Conservation (phyloP, 2,113 vertebrate species). For the Coptodon rendalli region DNA sequence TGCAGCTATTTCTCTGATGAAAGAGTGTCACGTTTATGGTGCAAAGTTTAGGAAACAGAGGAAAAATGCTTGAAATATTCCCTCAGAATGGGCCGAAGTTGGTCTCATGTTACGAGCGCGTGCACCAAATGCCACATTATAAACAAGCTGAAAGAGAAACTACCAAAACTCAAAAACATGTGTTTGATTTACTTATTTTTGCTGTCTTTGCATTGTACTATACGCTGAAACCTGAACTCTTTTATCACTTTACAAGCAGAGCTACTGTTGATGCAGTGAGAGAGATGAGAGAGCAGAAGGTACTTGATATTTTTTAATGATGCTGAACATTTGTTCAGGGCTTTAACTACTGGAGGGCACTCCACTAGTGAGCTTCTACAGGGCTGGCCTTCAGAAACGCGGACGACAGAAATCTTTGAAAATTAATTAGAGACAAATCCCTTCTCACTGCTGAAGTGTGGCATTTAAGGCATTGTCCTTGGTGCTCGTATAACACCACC, state of each 20-base stretch:
- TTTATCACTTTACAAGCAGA: slow-evolving; percentile 11
- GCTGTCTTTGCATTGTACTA: not conserved
- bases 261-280: slow-evolving; percentile 1
- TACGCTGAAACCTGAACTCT: not conserved
- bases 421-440: slow-evolving; percentile 78
- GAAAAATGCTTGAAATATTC: not conserved
- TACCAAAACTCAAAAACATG: not conserved
- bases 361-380: slow-evolving; percentile 30
- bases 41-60: slow-evolving; percentile 18
- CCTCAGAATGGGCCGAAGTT: not conserved
- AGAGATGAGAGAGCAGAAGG: slow-evolving; percentile 22
- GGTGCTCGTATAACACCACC: slow-evolving; percentile 63
- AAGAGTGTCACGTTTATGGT: slow-evolving; percentile 6
- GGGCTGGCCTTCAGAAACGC: slow-evolving; percentile 53
- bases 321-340: slow-evolving; percentile 59
- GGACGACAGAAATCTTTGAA: slow-evolving; percentile 60
- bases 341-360: slow-evolving; percentile 53
- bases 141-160: not conserved
- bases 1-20: slow-evolving; percentile 42
- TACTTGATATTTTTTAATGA: slow-evolving; percentile 67
- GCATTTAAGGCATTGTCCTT: slow-evolving; percentile 74
- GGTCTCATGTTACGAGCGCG: not conserved
- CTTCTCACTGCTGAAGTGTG: slow-evolving; percentile 70
- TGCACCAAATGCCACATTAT: not conserved
- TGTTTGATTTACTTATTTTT: not conserved